These are phyloP conservation scores for Caerostris darwini DNA, from an alignment of 1,140 invertebrate species.

Conservation along the genomic window DNA sequence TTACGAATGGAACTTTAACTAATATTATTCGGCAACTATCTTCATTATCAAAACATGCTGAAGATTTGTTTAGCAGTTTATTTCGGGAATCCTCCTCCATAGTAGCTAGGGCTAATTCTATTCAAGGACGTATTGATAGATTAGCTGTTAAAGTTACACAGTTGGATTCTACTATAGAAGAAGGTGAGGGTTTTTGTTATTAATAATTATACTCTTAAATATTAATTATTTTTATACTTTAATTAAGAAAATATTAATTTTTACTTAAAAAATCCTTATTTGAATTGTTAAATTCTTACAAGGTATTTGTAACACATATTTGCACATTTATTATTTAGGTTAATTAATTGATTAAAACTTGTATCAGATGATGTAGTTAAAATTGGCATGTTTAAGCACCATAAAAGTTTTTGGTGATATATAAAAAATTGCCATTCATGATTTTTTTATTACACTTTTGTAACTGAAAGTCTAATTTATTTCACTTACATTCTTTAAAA, in stretches of 20 bases:
- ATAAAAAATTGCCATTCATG: no score
- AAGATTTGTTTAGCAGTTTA: conserved; percentile 97
- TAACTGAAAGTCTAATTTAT: no score
- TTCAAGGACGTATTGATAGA: conserved; percentile 95
- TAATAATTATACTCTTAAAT: not conserved
- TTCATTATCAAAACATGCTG: conserved; percentile 96
- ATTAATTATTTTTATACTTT: not conserved
- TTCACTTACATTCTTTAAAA: no score
- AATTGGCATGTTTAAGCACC: no score
- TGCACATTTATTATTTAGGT: not conserved
- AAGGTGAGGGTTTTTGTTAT: conserved; percentile 85
- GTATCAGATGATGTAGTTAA: no score
- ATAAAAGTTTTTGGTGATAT: no score
- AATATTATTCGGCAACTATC: conserved; percentile 96
- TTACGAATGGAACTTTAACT: conserved; percentile 97
- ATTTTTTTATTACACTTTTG: no score
- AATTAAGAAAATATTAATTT: no score
- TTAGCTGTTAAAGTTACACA: conserved; percentile 96
- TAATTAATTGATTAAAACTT: no score
- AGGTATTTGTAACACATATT: not conserved
- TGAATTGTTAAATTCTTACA: no score
- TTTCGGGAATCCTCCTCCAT: conserved; percentile 92
- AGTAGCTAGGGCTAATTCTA: conserved; percentile 91
- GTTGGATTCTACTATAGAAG: conserved; percentile 96
- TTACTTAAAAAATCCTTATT: no score